Conservation (phyloP, 2,113 vertebrate species). For the Trichomycterus rosablanca region DNA sequence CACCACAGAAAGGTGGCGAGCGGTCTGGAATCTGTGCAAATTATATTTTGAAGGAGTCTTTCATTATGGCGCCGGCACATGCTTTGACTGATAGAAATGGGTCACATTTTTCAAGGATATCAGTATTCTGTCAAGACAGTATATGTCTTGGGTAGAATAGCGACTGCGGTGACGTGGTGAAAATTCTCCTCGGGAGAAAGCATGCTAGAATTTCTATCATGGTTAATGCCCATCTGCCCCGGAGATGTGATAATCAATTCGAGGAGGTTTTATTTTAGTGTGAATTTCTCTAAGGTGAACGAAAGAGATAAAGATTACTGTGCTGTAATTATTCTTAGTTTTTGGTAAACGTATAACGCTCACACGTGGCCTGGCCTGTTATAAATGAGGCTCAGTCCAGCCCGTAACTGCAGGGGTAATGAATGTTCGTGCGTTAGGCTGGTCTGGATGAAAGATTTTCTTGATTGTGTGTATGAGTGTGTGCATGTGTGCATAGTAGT, state of each 20-base stretch:
- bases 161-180: neutral
- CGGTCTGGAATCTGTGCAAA: conserved; percentile 52
- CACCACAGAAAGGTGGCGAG: conserved; percentile 48
- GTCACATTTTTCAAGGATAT: conserved; percentile 26
- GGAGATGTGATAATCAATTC: conserved; percentile 4
- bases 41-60: conserved; percentile 51
- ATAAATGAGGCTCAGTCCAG: conserved; percentile 11
- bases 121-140: conserved; percentile 17
- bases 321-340: neutral
- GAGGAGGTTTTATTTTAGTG: neutral
- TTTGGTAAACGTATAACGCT: conserved; percentile 7
- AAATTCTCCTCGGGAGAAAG: conserved; percentile 26
- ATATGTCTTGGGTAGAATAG: conserved; percentile 18
- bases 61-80: conserved; percentile 35
- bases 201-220: conserved; percentile 29
- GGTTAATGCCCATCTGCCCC: too few relatives aligned
- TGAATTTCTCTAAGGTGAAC: conserved; percentile 1
- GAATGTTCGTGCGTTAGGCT: conserved; percentile 21
- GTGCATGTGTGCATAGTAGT: conserved; percentile 1
- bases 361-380: too few relatives aligned
- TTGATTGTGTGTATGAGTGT: conserved; percentile 26
- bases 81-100: conserved; percentile 39
- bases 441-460: conserved; percentile 26
- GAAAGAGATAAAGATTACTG: conserved; percentile 5
- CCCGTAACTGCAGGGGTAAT: conserved; percentile 21